Evolutionary conservation across 2,888 invertebrate species (phyloP).

Genomic region (Macrosoma leucophasiata): DNA sequence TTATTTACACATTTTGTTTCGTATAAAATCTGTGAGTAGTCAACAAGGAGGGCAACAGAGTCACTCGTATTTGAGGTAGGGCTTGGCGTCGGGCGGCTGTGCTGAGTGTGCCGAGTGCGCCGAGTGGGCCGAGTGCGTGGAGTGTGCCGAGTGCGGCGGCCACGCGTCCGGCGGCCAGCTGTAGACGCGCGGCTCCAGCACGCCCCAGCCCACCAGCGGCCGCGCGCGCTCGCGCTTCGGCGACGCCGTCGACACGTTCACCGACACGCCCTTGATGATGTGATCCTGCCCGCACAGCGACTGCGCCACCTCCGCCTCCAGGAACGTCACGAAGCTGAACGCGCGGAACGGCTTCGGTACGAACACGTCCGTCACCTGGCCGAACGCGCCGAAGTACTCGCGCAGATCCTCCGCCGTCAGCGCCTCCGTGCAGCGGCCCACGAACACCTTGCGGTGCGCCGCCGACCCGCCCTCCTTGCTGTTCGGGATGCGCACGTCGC

Average conservation of each 20-base stretch:
- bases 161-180: slow-evolving; percentile 42
- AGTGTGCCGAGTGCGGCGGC: slow-evolving; percentile 34
- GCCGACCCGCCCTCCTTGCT: slow-evolving; percentile 80
- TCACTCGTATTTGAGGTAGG: slow-evolving; percentile 71
- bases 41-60: slow-evolving; percentile 42
- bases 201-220: slow-evolving; percentile 49
- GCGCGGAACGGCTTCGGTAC: slow-evolving; percentile 91
- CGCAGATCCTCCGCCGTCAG: slow-evolving; percentile 85
- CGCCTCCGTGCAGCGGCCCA: slow-evolving; percentile 88
- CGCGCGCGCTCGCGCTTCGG: slow-evolving; percentile 81
- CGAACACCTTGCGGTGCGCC: slow-evolving; percentile 86
- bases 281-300: slow-evolving; percentile 88
- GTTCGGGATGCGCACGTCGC: slow-evolving; percentile 83
- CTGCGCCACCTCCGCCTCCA: slow-evolving; percentile 87
- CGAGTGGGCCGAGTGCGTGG: slow-evolving; percentile 33
- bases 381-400: slow-evolving; percentile 85
- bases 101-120: slow-evolving; percentile 33
- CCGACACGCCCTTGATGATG: slow-evolving; percentile 89
- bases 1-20: slow-evolving; percentile 59
- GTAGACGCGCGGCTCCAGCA: slow-evolving; percentile 43
- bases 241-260: slow-evolving; percentile 90
- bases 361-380: slow-evolving; percentile 91
- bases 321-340: slow-evolving; percentile 89
- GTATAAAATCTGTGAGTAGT: slow-evolving; percentile 65
- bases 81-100: slow-evolving; percentile 47